Evolutionary conservation across 1,140 invertebrate species (phyloP), one percentile per base, ranked within the genome.

Genomic region (Aporrectodea caliginosa): DNA sequence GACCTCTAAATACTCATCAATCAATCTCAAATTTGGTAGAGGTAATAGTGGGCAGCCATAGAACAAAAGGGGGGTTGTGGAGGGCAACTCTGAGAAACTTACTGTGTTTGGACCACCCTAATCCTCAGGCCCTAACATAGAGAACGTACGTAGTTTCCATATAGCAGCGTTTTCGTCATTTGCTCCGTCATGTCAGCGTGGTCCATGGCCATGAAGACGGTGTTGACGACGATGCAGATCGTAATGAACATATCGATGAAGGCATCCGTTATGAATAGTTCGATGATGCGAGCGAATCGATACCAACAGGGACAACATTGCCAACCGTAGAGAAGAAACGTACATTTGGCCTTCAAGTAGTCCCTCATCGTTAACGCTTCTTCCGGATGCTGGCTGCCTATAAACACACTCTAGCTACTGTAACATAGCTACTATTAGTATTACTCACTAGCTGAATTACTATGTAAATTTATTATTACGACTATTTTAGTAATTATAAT

Each of bases 201-300:
- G 90, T 98, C 97, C 87, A 98, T 90, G 16, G 96, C 96, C 97
- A 99, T 98, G 90, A 98, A 98, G 78, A 97, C 90, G 0, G 97
- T 99, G 87, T 99, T 99, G 82, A 98, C 94, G 75, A 98, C 94
- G 89, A 99, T 99, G 89, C 96, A 98, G 69, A 98, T 90, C 6
- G 96, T 98, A 87, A 99, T 98, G 89, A 98, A 98, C 80, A 98
- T 90, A 88, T 99, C 97, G 81, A 98, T 94, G 87, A 98, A 99
- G 6, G 97, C 95, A 91, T 98, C 96, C 89, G 98, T 97, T 77
- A 98, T 96, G 83, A 99, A 90, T 22, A 97, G 89, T 1, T 93
- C 92, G n/a, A 98, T 92, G 87, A 93, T 93, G 43, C 78, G 76
- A 29, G 80, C 76, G 30, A 81, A 70, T 69, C 77, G 79, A 69